These are phyloP conservation scores for Eristalis arbustorum DNA, from an alignment of 2,888 invertebrate genomes.

Conservation along the genomic window DNA sequence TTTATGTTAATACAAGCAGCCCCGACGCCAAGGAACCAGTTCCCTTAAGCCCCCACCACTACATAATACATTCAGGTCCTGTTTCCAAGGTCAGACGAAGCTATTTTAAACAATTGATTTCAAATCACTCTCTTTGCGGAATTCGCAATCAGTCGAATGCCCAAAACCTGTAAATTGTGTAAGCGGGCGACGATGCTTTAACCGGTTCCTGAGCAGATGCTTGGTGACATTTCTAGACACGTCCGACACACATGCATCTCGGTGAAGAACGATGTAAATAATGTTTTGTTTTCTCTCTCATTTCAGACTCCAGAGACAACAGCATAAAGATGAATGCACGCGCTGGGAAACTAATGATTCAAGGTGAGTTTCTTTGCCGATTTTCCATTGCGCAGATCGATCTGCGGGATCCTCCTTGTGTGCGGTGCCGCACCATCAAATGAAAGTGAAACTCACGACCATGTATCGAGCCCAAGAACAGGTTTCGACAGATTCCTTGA, in stretches of 20 bases:
- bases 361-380: conserved; percentile 39
- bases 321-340: conserved; percentile 44
- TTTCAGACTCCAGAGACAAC: conserved; percentile 48
- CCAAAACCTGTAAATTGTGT: conserved; percentile 22
- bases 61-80: neutral
- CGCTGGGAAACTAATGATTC: conserved; percentile 37
- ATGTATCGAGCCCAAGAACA: conserved; percentile 15
- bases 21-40: neutral
- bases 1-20: neutral
- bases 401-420: neutral
- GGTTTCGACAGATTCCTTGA: conserved; percentile 25
- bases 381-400: neutral
- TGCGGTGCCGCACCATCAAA: neutral
- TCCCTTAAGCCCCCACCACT: neutral
- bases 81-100: conserved; percentile 18
- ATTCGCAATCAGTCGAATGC: neutral
- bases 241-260: neutral
- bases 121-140: neutral
- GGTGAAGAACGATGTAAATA: neutral
- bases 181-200: neutral
- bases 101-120: conserved; percentile 3
- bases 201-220: neutral
- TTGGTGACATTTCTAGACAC: neutral
- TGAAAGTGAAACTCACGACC: conserved; percentile 16
- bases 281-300: conserved; percentile 10